Evolutionary conservation across 1,140 invertebrate species (phyloP).

Genomic region (Chironomus striatipennis): DNA sequence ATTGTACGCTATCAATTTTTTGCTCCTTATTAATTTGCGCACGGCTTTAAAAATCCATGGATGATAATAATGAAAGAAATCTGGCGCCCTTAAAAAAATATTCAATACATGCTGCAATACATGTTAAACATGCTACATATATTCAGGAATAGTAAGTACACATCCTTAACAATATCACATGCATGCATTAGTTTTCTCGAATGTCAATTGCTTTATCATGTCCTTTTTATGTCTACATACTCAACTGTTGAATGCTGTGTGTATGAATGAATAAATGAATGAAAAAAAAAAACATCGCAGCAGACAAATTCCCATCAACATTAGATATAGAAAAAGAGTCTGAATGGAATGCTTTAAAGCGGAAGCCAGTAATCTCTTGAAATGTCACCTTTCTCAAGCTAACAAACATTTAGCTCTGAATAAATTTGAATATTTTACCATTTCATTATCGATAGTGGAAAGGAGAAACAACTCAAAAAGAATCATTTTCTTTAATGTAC

Average conservation of each 20-base stretch:
- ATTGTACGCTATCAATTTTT: too few relatives aligned
- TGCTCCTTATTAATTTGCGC: too few relatives aligned
- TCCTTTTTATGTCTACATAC: not conserved
- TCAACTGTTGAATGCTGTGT: not conserved
- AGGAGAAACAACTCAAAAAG: not conserved
- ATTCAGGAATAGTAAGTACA: too few relatives aligned
- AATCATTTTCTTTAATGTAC: slow-evolving; percentile 22
- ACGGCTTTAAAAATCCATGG: too few relatives aligned
- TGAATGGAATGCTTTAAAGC: slow-evolving; percentile 13
- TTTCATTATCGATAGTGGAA: not conserved
- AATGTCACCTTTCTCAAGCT: slow-evolving; percentile 22
- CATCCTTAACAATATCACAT: too few relatives aligned
- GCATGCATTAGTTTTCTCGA: too few relatives aligned
- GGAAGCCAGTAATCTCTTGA: slow-evolving; percentile 6
- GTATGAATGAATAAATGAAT: not conserved
- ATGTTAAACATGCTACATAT: too few relatives aligned
- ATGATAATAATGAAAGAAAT: too few relatives aligned
- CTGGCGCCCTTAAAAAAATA: too few relatives aligned
- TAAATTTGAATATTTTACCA: slow-evolving; percentile 17
- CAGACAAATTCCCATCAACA: too few relatives aligned
- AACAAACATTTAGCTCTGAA: slow-evolving; percentile 14
- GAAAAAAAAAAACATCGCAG: not conserved
- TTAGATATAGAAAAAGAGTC: too few relatives aligned
- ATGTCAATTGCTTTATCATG: slow-evolving; percentile 1
- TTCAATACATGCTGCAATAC: too few relatives aligned